Evolutionary conservation across 2,797 vertebrate species (phyloP), one percentile per base, ranked within the genome.

Genomic region (Calcarius lapponicus): DNA sequence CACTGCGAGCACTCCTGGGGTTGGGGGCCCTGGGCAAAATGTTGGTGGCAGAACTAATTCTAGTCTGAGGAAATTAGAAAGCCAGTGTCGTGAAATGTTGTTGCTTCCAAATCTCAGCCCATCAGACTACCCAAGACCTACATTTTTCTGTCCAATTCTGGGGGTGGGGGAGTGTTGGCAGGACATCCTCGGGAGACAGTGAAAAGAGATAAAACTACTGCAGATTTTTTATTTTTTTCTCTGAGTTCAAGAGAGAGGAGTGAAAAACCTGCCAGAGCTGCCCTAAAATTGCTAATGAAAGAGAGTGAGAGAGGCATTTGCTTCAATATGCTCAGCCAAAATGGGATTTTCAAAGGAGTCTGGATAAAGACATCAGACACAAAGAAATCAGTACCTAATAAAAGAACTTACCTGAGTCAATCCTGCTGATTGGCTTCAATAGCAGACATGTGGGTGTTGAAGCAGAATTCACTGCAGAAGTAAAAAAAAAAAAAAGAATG

Each of bases 311-410:
- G 91, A 96, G 95, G 95, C 88, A 96, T 96, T 94, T 95, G 94
- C 94, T 93, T 96, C 95, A 88, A 94, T 96, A 96, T 95, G 92
- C 95, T 97, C 95, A 96, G 81, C 94, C 95, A 96, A 97, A 97
- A 96, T 93, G 94, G 91, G 90, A 95, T 96, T 97, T 96, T 95
- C 95, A 96, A 95, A 97, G 86, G 74, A 96, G 95, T 92, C 94
- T 96, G 92, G 95, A 96, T 93, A 97, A 96, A 96, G 95, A 97
- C 95, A 96, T 95, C 95, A 97, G 95, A 96, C 95, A 97, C 94
- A 97, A 97, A 97, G 96, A 97, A 95, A 97, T 97, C 88, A 95
- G 93, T 95, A 90, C 95, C 95, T 97, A 96, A 97, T 96, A 95
- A 95, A 96, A 93, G 96, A 96, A 95, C 93, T 96, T 96, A 97